Evolutionary conservation across 2,797 vertebrate genomes (phyloP), one percentile per base, ranked within the genome.

Genomic region (Tadarida brasiliensis): DNA sequence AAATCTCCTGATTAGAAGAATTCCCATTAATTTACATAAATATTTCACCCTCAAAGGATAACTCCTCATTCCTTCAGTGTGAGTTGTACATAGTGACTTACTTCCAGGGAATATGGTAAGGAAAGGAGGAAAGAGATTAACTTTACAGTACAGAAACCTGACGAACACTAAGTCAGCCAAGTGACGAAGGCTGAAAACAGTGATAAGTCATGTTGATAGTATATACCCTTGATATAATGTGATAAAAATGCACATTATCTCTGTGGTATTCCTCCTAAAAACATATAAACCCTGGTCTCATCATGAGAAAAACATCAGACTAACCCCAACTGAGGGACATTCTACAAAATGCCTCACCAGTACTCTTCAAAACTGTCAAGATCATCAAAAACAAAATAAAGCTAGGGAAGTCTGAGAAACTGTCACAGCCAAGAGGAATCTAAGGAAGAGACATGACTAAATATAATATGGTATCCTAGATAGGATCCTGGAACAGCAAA

Each of bases 1-100:
- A 77, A 49, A 71, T 47, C 24, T 87, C 57, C 67, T 44, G 33
- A 76, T 28, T 90, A 91, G 76, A 90, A 93, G 57, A 92, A 65
- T 86, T 91, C 39, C n/a, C 73, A 65, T 47, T 73, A 71, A 71
- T 47, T 74, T 74, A 93, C 51, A 5, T 28, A 65, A 91, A 88
- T 88, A 70, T 24, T 74, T 33, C 47, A 74, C 8, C 35, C 57
- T 90, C 82, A 56, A 11, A 77, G 6, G 30, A 19, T 35, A 71
- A 85, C 12, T 47, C 11, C 68, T 33, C 47, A 39, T 8, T 76
- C 30, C 10, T 71, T 86, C 76, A 70, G 20, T 56, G 24, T 86
- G 54, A 16, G 39, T 20, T 86, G 7, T 11, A 12, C 24, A 28
- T 2, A n/a, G 28, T 93, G 44, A 76, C 19, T 71, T 59, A 19